Percentiles rank a stretch among this genome's conserved stretches.
These are phyloP conservation scores for Chrysomela aeneicollis DNA, from an alignment of 2,888 invertebrate genomes.

Conservation along the genomic window DNA sequence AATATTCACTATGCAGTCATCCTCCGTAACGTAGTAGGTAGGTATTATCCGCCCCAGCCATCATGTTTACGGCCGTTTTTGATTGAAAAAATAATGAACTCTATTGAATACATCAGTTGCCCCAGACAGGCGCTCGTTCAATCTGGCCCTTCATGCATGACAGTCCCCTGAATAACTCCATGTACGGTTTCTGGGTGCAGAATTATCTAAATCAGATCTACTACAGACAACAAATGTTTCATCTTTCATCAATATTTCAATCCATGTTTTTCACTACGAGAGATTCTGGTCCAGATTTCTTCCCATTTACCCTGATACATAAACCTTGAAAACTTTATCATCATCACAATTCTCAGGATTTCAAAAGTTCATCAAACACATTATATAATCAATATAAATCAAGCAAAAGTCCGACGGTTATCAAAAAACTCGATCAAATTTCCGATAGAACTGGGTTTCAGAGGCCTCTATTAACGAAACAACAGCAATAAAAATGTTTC, in stretches of 20 bases:
- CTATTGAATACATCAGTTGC: slow-evolving; percentile 16
- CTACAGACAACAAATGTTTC: slow-evolving; percentile 24
- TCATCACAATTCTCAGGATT: no score
- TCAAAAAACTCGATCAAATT: no score
- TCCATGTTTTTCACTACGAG: neutral
- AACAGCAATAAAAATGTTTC: no score
- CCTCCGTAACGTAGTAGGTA: neutral
- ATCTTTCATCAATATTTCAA: slow-evolving; percentile 14
- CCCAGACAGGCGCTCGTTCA: slow-evolving; percentile 8
- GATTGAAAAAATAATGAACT: slow-evolving; percentile 20
- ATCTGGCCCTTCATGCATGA: slow-evolving; percentile 21
- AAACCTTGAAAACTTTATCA: no score
- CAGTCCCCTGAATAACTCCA: slow-evolving; percentile 11
- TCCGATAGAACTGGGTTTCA: no score
- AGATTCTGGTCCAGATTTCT: no score
- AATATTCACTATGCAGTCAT: no score
- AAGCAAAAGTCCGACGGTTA: no score
- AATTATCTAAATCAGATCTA: slow-evolving; percentile 34
- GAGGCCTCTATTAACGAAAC: no score
- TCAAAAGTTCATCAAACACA: no score
- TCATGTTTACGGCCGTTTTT: neutral
- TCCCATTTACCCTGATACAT: no score
- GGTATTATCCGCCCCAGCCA: neutral
- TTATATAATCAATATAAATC: no score
- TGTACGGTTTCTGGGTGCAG: slow-evolving; percentile 6